Evolutionary conservation across 2,113 vertebrate species (phyloP).

Genomic region (Siphamia tubifer): DNA sequence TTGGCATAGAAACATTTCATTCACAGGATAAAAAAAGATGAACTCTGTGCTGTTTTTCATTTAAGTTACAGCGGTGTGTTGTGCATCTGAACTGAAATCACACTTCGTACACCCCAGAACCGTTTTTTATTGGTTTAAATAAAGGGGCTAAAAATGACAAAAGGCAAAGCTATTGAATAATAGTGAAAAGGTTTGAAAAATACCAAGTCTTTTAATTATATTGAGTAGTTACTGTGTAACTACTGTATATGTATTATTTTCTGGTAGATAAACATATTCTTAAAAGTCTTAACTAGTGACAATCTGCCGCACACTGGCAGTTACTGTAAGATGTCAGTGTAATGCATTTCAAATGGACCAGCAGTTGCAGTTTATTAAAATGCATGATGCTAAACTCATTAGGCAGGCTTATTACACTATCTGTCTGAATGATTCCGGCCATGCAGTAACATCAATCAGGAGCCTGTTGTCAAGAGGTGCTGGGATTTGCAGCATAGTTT

Average conservation of each 20-base stretch:
- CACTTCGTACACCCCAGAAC: not conserved
- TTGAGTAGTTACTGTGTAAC: not conserved
- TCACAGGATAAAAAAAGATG: conserved; percentile 10
- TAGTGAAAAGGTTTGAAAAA: not conserved
- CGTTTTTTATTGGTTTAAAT: not conserved
- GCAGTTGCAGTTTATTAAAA: conserved; percentile 38
- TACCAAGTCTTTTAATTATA: not conserved
- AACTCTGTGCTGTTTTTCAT: conserved; percentile 13
- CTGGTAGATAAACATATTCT: no score
- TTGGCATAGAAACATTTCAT: conserved; percentile 35
- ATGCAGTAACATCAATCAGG: conserved; percentile 19
- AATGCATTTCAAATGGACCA: conserved; percentile 28
- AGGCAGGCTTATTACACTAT: conserved; percentile 35
- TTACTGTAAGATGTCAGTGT: conserved; percentile 12
- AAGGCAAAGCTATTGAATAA: not conserved
- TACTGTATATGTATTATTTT: no score
- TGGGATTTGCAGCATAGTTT: conserved; percentile 34
- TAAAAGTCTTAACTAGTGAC: no score
- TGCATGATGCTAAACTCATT: conserved; percentile 46
- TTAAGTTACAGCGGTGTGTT: not conserved
- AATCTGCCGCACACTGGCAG: no score
- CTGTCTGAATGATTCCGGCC: conserved; percentile 24
- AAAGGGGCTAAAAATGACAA: no score
- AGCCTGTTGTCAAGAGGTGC: conserved; percentile 12
- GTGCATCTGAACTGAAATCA: conserved; percentile 1